Evolutionary conservation across 1,140 invertebrate species (phyloP), one percentile per base, ranked within the genome.

Genomic region (Aphelenchoides besseyi): DNA sequence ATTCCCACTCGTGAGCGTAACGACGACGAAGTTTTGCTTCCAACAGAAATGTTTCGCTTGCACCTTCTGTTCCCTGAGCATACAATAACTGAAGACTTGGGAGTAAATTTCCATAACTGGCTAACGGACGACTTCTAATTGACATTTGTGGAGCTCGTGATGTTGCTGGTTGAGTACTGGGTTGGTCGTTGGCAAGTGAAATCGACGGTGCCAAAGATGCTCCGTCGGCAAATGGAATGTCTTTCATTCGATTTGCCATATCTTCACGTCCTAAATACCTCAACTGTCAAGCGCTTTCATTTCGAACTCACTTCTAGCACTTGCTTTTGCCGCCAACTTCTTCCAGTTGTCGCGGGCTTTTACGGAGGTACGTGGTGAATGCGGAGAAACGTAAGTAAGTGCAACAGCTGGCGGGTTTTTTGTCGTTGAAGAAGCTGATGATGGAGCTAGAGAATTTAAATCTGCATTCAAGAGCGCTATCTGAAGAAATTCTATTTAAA

Each of bases 1-100:
- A 83, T 66, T 83, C 82, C 82, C 82, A 83, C 76, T 83, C 82
- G 68, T 84, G 71, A 12, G 82, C 82, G 69, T 82, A 83, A 57
- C 83, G 52, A 12, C 77, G 72, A 2, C 79, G 54, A 33, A 79
- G 66, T 66, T 79, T 79, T 23, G 67, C n/a, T 55, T 81, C 79
- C 12, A 80, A 35, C 62, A 80, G 30, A 26, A 63, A 79, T 5
- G 70, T 77, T 8, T 61, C 78, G 37, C 26, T 53, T 37, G 70
- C 41, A n/a, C 30, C 32, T 57, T 55, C 66, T 26, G 68, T 30
- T 29, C 36, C 32, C 48, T 76, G 62, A 33, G 59, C 33, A 63
- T 72, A 26, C n/a, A 75, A 33, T 23, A 74, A 52, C 52, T 73
- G 76, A 18, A 70, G n/a, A 23, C 72, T 55, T 28, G 70, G 72